A percentile compares a stretch with the other conserved stretches of the same genome.
phyloP scores from a whole-genome alignment of 2,888 invertebrate genomes.

The Mesorhabditis belari region DNA sequence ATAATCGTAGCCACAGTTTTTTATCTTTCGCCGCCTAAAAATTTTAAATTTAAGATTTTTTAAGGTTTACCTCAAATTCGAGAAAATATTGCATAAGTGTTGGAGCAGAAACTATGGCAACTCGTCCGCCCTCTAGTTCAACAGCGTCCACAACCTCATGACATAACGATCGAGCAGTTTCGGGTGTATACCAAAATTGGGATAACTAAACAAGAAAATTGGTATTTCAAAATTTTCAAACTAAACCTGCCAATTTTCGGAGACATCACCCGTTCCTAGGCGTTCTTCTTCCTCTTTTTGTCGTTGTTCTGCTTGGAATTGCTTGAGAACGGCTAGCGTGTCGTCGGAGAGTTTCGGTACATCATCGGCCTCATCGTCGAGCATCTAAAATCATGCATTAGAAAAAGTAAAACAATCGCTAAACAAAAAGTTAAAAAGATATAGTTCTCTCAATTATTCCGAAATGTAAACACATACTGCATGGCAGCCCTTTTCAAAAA shows the following conservation, averaged over 20 bases:
- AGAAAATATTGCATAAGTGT: slow-evolving; percentile 28
- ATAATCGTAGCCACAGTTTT: slow-evolving; percentile 46
- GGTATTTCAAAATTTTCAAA: slow-evolving; percentile 1
- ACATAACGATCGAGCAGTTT: slow-evolving; percentile 62
- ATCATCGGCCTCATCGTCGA: slow-evolving; percentile 27
- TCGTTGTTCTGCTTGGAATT: slow-evolving; percentile 8
- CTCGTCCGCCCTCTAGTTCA: slow-evolving; percentile 7
- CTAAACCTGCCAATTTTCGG: slow-evolving; percentile 39
- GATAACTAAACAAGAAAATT: slow-evolving; percentile 68
- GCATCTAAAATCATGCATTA: too few species aligned
- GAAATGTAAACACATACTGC: too few species aligned
- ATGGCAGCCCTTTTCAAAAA: too few species aligned
- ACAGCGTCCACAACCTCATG: slow-evolving; percentile 15
- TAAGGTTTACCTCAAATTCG: slow-evolving; percentile 16
- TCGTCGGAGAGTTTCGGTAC: slow-evolving; percentile 19
- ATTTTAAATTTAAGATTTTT: not conserved
- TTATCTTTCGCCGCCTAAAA: slow-evolving; percentile 20
- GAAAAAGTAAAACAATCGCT: too few species aligned
- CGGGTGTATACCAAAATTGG: slow-evolving; percentile 90
- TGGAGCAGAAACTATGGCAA: slow-evolving; percentile 32
- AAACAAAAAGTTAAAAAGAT: too few species aligned
- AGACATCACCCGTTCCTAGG: slow-evolving; percentile 11
- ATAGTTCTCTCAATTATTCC: too few species aligned
- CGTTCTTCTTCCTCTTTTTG: slow-evolving; percentile 5
- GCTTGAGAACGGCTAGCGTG: slow-evolving; percentile 21